Base-by-base conservation (phyloP, 35 echinoderm and acorn worm species). In the Strongylocentrotus purpuratus region DNA sequence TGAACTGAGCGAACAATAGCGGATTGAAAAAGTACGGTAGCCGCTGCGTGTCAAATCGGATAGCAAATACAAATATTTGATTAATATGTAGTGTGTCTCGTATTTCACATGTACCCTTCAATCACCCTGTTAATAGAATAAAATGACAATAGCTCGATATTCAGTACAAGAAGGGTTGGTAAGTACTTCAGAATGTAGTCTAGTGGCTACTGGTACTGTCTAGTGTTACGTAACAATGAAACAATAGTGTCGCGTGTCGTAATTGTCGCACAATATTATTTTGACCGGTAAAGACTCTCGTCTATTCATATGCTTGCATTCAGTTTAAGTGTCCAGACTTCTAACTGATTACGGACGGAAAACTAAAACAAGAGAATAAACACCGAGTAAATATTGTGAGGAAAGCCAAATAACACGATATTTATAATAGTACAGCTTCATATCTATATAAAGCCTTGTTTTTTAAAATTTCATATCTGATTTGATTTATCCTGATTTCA, bases 11-110 rank as follows among this genome's bases (percentile, higher is more conserved):
- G 61, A 70, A 70, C 61, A 70, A 70, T 70, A 25, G 61, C 18
- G 18, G 61, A 70, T 28, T 28, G 61, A 70, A 20, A 70, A 70
- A 70, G 25, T 70, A 70, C 61, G 61, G 61, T 20, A 70, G 61
- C 61, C 61, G 15, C 61, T 70, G 61, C 61, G 18, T 70, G 61
- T 70, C 61, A 70, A 70, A 70, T 70, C 61, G 61, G 61, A 70
- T 70, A 70, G 61, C 61, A 70, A 70, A 70, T 70, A 70, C 25
- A 70, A 70, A 70, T 70, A 70, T 70, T 70, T 70, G 61, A 70
- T 18, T 28, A 70, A 70, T 70, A 70, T 70, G 61, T 28, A 70
- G 61, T 70, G 61, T 70, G 61, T 70, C 61, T 70, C 61, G 61
- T 70, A 70, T 28, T 70, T 70, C 61, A 18, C 61, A 70, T 70